A percentile compares a stretch with the other conserved stretches of the same genome.
Conservation (phyloP, 2,797 vertebrate species). For the Holocentrus rufus region DNA sequence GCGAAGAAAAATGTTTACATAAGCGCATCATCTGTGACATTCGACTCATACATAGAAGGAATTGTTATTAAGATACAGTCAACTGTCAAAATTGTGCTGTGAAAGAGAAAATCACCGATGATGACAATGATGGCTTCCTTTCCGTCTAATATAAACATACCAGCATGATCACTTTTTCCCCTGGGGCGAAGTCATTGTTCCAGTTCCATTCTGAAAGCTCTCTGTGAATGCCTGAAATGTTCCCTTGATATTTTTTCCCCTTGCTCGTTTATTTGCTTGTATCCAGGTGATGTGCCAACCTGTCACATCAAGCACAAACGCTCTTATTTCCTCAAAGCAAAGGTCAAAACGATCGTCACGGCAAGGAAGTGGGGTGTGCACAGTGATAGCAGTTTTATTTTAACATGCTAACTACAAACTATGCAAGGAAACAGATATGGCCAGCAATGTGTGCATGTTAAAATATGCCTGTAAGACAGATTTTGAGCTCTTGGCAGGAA, state of each 20-base stretch:
- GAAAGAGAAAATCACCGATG: slow-evolving; percentile 77
- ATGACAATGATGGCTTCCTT: slow-evolving; percentile 87
- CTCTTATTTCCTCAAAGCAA: slow-evolving; percentile 74
- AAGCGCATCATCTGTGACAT: slow-evolving; percentile 70
- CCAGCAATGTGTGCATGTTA: slow-evolving; percentile 27
- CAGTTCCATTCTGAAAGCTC: slow-evolving; percentile 80
- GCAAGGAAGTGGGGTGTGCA: slow-evolving; percentile 31
- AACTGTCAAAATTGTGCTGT: slow-evolving; percentile 70
- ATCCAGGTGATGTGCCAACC: slow-evolving; percentile 81
- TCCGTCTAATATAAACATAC: slow-evolving; percentile 87
- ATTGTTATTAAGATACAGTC: slow-evolving; percentile 76
- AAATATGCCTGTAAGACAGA: slow-evolving; percentile 17
- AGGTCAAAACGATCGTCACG: slow-evolving; percentile 76
- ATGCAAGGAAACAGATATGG: slow-evolving; percentile 35
- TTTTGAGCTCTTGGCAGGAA: slow-evolving; percentile 1
- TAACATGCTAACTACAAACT: slow-evolving; percentile 57
- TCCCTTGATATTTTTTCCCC: slow-evolving; percentile 77
- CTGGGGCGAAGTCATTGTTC: slow-evolving; percentile 80
- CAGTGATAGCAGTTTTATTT: slow-evolving; percentile 39
- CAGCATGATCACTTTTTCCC: slow-evolving; percentile 84
- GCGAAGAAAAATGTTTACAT: slow-evolving; percentile 67
- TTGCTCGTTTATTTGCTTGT: slow-evolving; percentile 76
- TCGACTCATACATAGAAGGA: slow-evolving; percentile 69
- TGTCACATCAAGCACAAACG: slow-evolving; percentile 76
- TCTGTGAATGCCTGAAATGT: slow-evolving; percentile 81